phyloP scores from a whole-genome alignment of 2,797 vertebrate genomes.

The Poecilia wingei region DNA sequence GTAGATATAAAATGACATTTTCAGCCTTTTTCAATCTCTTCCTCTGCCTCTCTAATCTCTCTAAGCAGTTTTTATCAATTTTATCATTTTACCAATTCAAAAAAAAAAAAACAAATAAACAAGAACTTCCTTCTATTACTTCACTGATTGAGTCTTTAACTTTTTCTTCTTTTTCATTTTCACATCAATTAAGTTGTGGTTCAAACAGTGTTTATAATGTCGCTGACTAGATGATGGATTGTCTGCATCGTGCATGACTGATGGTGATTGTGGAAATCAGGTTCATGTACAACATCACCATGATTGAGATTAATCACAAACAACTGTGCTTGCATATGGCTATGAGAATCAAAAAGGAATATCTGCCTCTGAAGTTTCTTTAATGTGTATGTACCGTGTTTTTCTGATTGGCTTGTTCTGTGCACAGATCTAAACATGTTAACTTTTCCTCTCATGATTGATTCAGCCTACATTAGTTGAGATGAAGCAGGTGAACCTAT shows the following conservation, averaged over 20 bases:
- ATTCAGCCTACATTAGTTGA: not conserved
- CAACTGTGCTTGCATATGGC: not conserved
- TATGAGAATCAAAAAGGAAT: not conserved
- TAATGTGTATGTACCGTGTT: not conserved
- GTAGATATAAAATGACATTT: not conserved
- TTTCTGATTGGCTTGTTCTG: not conserved
- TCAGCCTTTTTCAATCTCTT: not conserved
- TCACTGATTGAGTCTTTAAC: not conserved
- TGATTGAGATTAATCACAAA: not conserved
- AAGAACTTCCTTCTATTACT: not conserved
- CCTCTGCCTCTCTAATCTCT: not conserved
- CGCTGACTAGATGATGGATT: not conserved
- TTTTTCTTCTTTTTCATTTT: not conserved
- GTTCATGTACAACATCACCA: not conserved
- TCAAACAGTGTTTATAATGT: not conserved
- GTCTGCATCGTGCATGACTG: not conserved
- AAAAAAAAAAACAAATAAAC: not conserved
- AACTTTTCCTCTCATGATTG: not conserved
- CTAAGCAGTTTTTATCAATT: not conserved
- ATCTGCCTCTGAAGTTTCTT: not conserved
- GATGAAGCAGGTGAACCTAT: conserved; percentile 8
- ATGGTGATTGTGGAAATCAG: not conserved
- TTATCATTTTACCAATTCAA: not conserved
- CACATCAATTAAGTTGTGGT: not conserved
- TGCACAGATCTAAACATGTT: not conserved